Evolutionary conservation across 2,888 invertebrate species (phyloP), one percentile per base, ranked within the genome.

Genomic region (Argyresthia albistria): DNA sequence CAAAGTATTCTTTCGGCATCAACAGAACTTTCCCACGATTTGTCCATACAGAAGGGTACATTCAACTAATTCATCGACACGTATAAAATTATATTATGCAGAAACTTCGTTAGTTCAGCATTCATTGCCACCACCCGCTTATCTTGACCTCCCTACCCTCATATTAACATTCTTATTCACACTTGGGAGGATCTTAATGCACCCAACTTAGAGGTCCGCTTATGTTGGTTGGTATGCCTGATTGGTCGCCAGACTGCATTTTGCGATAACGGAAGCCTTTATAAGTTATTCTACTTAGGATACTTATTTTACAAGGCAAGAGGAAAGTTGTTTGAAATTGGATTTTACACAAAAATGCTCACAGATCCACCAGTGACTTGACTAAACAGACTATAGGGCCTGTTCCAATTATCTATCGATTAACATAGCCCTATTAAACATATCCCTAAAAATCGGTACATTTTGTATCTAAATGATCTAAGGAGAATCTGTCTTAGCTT

Each of bases 1-100:
- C 6, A 25, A 4, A 25, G 6, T 25, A 25, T 25, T 6, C 25
- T 25, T 25, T 25, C 25, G 25, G 25, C 25, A 25, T 25, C 25
- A 25, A 25, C 25, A 25, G 25, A 25, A 25, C 25, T 25, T 25
- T 25, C 25, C 25, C 25, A 25, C 6, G 25, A 25, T 25, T 25
- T 25, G n/a, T 25, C 25, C 25, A 25, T 25, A 25, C 2, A 25
- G 25, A 25, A 25, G 25, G 25, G 25, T 4, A 25, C 25, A 25
- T 47, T 47, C 12, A 47, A 47, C 47, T 35, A 47, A 47, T 47
- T 47, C 47, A 35, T 47, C 35, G 47, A n/a, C 47, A 47, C 47
- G 47, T 35, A 16, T 45, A 47, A 36, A 47, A 47, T 35, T 11
- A 11, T 36, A 47, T 47, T 47, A 47, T 47, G 36, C 25, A 9